Percentiles rank a stretch among this genome's conserved stretches.
Conservation (phyloP, 2,113 vertebrate genomes). For the Promerops cafer region DNA sequence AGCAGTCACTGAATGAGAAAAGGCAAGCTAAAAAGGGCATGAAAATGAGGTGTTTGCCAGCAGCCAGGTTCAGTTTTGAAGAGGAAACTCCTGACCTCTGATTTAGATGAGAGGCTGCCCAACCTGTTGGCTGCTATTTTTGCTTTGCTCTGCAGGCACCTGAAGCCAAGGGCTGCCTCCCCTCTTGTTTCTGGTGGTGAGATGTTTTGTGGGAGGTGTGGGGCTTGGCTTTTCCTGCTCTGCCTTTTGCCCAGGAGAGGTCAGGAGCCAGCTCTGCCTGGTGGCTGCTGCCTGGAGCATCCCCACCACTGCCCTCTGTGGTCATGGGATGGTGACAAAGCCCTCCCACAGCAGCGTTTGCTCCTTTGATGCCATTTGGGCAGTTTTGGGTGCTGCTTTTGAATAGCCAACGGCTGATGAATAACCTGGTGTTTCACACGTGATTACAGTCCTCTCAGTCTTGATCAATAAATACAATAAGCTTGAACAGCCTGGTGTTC, state of each 20-base stretch:
- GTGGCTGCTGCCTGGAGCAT: accelerated
- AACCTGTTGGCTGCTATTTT: not conserved
- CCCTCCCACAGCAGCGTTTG: accelerated
- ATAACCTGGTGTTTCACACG: not conserved
- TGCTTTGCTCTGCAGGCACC: not conserved
- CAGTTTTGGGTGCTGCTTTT: not conserved
- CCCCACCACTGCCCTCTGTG: not conserved
- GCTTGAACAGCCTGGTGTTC: not conserved
- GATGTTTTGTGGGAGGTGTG: not conserved
- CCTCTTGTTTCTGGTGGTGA: accelerated
- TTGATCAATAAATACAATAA: slow-evolving; percentile 7
- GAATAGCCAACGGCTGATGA: not conserved
- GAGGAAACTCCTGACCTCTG: not conserved
- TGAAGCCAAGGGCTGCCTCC: not conserved
- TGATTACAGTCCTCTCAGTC: not conserved
- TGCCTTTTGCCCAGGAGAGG: not conserved
- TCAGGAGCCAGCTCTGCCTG: not conserved
- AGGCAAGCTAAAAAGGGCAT: not conserved
- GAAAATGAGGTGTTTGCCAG: not conserved
- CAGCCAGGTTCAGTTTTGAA: not conserved
- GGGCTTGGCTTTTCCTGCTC: not conserved
- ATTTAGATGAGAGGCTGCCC: not conserved
- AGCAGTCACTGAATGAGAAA: not conserved
- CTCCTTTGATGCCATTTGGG: not conserved
- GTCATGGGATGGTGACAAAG: not conserved